phyloP scores from a whole-genome alignment of 37 sponge, comb jelly and placozoan genomes.

The Haliclona indistincta region DNA sequence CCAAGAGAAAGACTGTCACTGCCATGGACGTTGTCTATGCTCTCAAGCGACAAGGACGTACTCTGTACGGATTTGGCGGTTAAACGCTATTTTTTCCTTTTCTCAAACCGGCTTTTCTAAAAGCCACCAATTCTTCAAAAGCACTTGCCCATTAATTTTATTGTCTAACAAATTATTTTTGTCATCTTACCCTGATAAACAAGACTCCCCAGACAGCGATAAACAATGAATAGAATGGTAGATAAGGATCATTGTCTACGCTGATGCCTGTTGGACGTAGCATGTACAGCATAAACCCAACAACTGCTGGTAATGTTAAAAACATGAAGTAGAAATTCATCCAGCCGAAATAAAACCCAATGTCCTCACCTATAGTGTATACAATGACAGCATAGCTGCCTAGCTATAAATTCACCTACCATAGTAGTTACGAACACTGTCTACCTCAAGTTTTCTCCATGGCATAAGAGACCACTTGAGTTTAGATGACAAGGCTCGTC shows the following conservation, averaged over 20 bases:
- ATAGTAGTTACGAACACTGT: slow-evolving; percentile 63
- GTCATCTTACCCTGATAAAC: slow-evolving; percentile 66
- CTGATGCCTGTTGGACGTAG: slow-evolving; percentile 28
- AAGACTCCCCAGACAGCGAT: slow-evolving; percentile 74
- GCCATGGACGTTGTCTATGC: slow-evolving; percentile 99
- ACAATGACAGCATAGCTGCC: background rate
- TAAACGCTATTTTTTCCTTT: slow-evolving; percentile 58
- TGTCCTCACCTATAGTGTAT: slow-evolving; percentile 54
- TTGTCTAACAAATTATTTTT: no score
- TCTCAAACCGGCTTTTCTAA: slow-evolving; percentile 63
- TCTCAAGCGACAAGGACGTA: slow-evolving; percentile 97
- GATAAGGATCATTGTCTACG: slow-evolving; percentile 68
- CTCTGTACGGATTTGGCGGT: slow-evolving; percentile 98
- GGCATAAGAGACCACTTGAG: slow-evolving; percentile 37
- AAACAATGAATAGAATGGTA: slow-evolving; percentile 69
- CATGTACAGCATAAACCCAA: slow-evolving; percentile 52
- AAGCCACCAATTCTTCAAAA: slow-evolving; percentile 57
- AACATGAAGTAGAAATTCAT: slow-evolving; percentile 66
- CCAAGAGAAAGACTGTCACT: slow-evolving; percentile 99
- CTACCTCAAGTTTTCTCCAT: slow-evolving; percentile 20
- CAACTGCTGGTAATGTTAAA: slow-evolving; percentile 34
- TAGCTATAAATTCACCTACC: slow-evolving; percentile 26
- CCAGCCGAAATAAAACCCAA: slow-evolving; percentile 79
- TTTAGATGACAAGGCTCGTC: slow-evolving; percentile 6
- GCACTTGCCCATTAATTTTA: no score